Evolutionary conservation across 2,113 vertebrate species (phyloP).

Genomic region (Phaethornis superciliosus): DNA sequence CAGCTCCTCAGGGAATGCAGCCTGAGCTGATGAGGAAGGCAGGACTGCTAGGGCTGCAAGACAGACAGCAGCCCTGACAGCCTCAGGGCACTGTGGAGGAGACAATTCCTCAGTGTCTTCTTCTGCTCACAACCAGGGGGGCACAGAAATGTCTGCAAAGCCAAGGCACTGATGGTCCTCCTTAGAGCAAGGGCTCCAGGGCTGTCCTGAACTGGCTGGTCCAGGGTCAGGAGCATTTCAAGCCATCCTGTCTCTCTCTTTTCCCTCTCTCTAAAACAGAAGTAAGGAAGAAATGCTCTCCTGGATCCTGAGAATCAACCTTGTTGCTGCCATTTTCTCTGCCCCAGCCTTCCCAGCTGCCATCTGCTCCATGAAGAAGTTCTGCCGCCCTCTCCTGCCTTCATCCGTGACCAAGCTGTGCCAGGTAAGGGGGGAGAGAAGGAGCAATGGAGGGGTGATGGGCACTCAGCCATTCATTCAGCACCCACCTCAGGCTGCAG

Average conservation of each 20-base stretch:
- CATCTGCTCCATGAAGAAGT: conserved; percentile 97
- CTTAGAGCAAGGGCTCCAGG: not conserved
- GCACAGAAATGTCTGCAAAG: not conserved
- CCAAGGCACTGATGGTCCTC: not conserved
- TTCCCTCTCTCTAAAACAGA: conserved; percentile 64
- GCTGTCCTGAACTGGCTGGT: not conserved
- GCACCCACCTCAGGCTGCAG: not conserved
- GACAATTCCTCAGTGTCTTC: not conserved
- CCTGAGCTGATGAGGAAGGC: not conserved
- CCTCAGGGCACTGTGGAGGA: not conserved
- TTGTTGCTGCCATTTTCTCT: conserved; percentile 94
- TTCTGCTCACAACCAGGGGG: not conserved
- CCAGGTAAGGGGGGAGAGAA: conserved; percentile 39
- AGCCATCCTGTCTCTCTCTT: not conserved
- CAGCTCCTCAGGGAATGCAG: not conserved
- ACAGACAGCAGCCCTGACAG: not conserved
- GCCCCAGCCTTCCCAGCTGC: conserved; percentile 95
- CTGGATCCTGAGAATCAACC: conserved; percentile 95
- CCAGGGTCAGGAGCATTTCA: not conserved
- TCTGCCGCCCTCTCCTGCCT: conserved; percentile 91
- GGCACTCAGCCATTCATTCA: not conserved
- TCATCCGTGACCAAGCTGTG: conserved; percentile 88
- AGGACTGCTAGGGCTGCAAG: not conserved
- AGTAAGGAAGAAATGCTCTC: conserved; percentile 97
- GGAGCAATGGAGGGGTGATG: not conserved